Evolutionary conservation across 2,797 vertebrate species (phyloP).

Genomic region (Syndactyla subalaris): DNA sequence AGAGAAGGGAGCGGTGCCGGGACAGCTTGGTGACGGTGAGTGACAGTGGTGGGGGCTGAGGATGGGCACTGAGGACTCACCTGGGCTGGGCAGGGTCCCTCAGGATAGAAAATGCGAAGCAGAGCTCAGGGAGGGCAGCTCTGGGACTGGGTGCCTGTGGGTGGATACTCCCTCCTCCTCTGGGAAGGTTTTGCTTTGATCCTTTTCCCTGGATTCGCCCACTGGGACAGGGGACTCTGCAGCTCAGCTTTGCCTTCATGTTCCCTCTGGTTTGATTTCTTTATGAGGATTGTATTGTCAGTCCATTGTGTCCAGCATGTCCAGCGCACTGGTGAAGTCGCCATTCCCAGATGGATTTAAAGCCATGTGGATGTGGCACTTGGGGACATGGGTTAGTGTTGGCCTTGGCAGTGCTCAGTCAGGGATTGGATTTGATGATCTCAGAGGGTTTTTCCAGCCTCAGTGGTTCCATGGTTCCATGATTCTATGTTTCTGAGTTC

Average conservation of each 20-base stretch:
- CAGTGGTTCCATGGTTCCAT: fast-evolving
- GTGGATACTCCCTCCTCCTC: not conserved
- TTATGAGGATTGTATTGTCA: not conserved
- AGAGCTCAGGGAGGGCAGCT: not conserved
- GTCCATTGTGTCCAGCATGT: not conserved
- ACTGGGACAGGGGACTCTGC: not conserved
- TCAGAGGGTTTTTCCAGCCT: not conserved
- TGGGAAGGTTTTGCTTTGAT: not conserved
- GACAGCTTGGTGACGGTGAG: not conserved
- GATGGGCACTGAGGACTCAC: fast-evolving
- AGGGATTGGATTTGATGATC: not conserved
- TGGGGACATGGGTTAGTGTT: not conserved
- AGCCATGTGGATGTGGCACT: not conserved
- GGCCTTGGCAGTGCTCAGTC: not conserved
- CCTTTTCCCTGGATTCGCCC: not conserved
- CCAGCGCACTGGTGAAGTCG: not conserved
- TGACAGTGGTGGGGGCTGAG: fast-evolving
- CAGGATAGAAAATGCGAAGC: not conserved
- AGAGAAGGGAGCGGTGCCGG: not conserved
- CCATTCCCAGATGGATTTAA: not conserved
- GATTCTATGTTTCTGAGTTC: not conserved
- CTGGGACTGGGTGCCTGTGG: not conserved
- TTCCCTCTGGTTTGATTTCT: not conserved
- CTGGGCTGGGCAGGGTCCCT: not conserved
- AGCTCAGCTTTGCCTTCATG: not conserved